Evolutionary conservation across 1,140 invertebrate genomes (phyloP).

Genomic region (Protaetia brevitarsis): DNA sequence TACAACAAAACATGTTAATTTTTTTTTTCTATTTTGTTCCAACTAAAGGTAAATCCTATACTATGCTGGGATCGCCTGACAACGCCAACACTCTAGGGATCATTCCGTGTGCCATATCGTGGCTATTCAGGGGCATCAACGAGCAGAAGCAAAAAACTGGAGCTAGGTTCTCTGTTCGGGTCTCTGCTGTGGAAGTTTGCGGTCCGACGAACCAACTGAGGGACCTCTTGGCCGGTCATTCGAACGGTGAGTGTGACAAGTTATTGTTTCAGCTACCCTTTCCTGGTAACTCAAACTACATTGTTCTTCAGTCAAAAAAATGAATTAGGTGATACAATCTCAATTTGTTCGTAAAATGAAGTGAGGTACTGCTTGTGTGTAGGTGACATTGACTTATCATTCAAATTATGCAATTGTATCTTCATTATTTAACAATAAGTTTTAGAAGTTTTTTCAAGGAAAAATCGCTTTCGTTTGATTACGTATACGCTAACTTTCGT

Average conservation of each 20-base stretch:
- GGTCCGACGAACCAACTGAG: conserved; percentile 73
- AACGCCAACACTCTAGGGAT: conserved; percentile 74
- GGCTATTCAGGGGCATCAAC: conserved; percentile 90
- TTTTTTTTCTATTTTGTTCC: conserved; percentile 31
- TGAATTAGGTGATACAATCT: too few relatives aligned
- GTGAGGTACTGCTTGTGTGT: background rate
- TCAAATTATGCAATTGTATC: too few relatives aligned
- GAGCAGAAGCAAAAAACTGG: conserved; percentile 91
- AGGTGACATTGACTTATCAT: too few relatives aligned
- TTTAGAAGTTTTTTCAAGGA: too few relatives aligned
- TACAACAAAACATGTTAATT: background rate
- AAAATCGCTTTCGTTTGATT: too few relatives aligned
- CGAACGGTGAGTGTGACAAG: conserved; percentile 65
- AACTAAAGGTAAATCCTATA: conserved; percentile 80
- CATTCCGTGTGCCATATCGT: conserved; percentile 89
- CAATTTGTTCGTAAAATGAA: background rate
- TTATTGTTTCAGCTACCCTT: too few relatives aligned
- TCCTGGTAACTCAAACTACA: too few relatives aligned
- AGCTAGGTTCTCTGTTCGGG: conserved; percentile 85
- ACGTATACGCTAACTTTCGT: too few relatives aligned
- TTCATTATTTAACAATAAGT: too few relatives aligned
- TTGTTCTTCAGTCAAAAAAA: too few relatives aligned
- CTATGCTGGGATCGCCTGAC: conserved; percentile 83
- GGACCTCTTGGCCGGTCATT: conserved; percentile 81
- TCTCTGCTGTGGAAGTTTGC: conserved; percentile 88